Evolutionary conservation across 1,140 invertebrate species (phyloP).

Genomic region (Ceratoteleas bidentatus): DNA sequence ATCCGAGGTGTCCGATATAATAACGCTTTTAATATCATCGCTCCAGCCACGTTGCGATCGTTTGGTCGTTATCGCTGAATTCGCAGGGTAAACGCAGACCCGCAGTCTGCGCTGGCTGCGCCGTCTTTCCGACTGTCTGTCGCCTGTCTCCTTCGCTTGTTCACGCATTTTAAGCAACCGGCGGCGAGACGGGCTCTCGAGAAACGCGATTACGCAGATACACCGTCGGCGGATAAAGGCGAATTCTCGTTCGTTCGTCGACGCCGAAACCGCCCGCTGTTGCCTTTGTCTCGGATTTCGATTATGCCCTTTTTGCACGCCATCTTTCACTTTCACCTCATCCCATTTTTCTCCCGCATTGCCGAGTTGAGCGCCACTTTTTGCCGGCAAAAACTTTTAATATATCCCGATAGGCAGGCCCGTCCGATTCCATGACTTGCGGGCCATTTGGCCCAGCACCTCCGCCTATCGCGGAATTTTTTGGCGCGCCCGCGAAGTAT

Average conservation of each 20-base stretch:
- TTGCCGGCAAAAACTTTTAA: slow-evolving; percentile 47
- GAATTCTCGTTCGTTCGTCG: slow-evolving; percentile 45
- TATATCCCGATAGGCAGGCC: slow-evolving; percentile 47
- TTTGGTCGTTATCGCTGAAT: slow-evolving; percentile 48
- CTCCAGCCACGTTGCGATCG: slow-evolving; percentile 46
- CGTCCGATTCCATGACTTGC: neutral
- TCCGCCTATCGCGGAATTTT: slow-evolving; percentile 6
- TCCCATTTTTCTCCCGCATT: slow-evolving; percentile 51
- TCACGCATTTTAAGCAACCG: slow-evolving; percentile 55
- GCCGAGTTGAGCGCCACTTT: slow-evolving; percentile 26
- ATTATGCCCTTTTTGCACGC: slow-evolving; percentile 42
- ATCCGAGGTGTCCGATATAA: slow-evolving; percentile 46
- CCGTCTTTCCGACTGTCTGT: slow-evolving; percentile 49
- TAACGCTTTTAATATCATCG: slow-evolving; percentile 64
- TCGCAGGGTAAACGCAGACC: slow-evolving; percentile 37
- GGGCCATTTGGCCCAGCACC: slow-evolving; percentile 2
- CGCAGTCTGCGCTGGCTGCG: slow-evolving; percentile 15
- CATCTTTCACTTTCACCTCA: slow-evolving; percentile 43
- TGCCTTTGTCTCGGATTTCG: slow-evolving; percentile 49
- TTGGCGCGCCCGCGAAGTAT: slow-evolving; percentile 23
- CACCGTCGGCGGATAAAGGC: slow-evolving; percentile 53
- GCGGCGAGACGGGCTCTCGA: slow-evolving; percentile 40
- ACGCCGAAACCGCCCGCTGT: slow-evolving; percentile 33
- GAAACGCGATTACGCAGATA: slow-evolving; percentile 63
- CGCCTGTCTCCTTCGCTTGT: slow-evolving; percentile 49